Evolutionary conservation across 2,888 invertebrate species (phyloP).

Genomic region (Drosophila mimica): DNA sequence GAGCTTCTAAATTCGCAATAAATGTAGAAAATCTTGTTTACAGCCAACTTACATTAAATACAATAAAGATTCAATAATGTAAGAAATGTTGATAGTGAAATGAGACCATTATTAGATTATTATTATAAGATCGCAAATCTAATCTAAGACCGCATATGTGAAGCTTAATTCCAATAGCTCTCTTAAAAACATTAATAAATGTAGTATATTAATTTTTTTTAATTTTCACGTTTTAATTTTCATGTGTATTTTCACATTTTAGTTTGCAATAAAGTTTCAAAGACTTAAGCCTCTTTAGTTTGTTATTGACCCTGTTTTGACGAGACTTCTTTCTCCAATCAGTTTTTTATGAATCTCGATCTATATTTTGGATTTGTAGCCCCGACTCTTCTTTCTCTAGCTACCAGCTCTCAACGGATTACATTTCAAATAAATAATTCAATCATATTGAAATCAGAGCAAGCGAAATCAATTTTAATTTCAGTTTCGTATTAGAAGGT

Average conservation of each 20-base stretch:
- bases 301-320: background rate
- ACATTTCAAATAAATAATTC: background rate
- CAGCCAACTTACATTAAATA: too few species aligned
- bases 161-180: background rate
- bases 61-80: background rate
- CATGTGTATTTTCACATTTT: background rate
- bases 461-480: background rate
- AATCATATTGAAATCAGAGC: background rate
- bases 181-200: background rate
- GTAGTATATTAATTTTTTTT: background rate
- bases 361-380: background rate
- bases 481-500: background rate
- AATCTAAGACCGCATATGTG: rapidly evolving
- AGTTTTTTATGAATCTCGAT: background rate
- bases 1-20: background rate
- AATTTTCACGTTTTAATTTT: background rate
- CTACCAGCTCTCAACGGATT: background rate
- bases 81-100: background rate
- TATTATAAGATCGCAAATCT: background rate
- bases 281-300: background rate
- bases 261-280: background rate
- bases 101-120: background rate
- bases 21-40: too few species aligned
- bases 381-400: background rate
- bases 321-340: background rate